Evolutionary conservation across 23 tunicate genomes (phyloP).

Genomic region (Clavelina lepadiformis): DNA sequence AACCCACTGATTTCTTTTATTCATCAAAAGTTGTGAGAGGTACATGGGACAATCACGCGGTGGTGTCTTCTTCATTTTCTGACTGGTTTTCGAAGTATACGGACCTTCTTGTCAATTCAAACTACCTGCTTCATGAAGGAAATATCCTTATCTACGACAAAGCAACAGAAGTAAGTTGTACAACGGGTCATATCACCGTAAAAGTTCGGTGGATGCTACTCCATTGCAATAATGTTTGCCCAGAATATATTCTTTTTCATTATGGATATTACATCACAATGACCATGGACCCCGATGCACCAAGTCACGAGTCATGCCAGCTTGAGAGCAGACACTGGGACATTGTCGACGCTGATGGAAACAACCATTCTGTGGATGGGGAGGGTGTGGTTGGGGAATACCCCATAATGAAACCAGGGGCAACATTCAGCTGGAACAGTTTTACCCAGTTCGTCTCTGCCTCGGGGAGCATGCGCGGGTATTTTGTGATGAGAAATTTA

Average conservation of each 20-base stretch:
- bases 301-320: slow-evolving; percentile 17
- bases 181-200: slow-evolving; percentile 26
- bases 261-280: slow-evolving; percentile 25
- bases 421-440: slow-evolving; percentile 39
- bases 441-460: slow-evolving; percentile 10
- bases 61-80: slow-evolving; percentile 5
- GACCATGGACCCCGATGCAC: slow-evolving; percentile 24
- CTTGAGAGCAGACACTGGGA: slow-evolving; percentile 28
- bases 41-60: neutral
- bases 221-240: slow-evolving; percentile 3
- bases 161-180: slow-evolving; percentile 18
- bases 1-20: slow-evolving; percentile 1
- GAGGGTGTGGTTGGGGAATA: slow-evolving; percentile 35
- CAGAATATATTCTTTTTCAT: slow-evolving; percentile 1
- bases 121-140: neutral
- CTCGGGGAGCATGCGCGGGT: slow-evolving; percentile 32
- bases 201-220: slow-evolving; percentile 23
- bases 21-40: too few species aligned
- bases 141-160: slow-evolving; percentile 18
- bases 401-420: slow-evolving; percentile 33
- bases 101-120: slow-evolving; percentile 1
- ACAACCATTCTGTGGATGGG: slow-evolving; percentile 21
- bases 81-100: slow-evolving; percentile 33
- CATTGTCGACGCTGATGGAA: slow-evolving; percentile 3
- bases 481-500: slow-evolving; percentile 25